Base-by-base conservation (phyloP, 2,888 invertebrate species). In the Cheilosia grossa region DNA sequence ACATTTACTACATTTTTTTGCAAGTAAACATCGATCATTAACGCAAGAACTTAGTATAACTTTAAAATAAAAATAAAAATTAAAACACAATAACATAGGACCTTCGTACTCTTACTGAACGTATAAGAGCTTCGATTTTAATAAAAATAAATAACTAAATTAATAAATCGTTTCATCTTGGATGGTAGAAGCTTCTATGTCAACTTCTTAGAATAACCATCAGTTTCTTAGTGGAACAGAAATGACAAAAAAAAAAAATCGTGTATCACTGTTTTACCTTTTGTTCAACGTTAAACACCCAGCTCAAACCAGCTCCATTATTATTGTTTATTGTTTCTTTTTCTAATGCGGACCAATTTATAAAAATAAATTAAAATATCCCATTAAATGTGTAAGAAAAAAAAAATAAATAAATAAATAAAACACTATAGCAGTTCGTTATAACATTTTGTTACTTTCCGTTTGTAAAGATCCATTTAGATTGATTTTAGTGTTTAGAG, bases 81-180 rank as follows among this genome's bases (percentile, higher is more conserved):
- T 5, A 15, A 5, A 51, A 13, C 13, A 27, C 6, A 24, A 88
- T 88, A 88, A 54, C 19, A 13, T 64, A 77, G 77, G 63, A 63
- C 70, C 72, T 82, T 87, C 66, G 69, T 81, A 67, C 70, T 82
- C 87, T 90, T 89, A 90, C 90, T 90, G 90, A 89, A 90, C 89
- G 90, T 90, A 89, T 88, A 88, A 91, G 91, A 91, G 91, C 91
- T 91, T 91, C 91, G 91, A 91, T 90, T 89, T 87, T 85, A 87
- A 88, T 37, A 87, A 67, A 42, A 9, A 56, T 33, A 44, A 58
- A 63, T 69, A 24, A 47, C 37, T 51, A 56, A 30, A 19, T 42
- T 19, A 40, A 19, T 3, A 37, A 17, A 17, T 64, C 17, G n/a
- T 44, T 21, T 17, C 9, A 37, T 58, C 40, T 44, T 33, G 30